Evolutionary conservation across 2,113 vertebrate species (phyloP).

Genomic region (Puntigrus tetrazona): DNA sequence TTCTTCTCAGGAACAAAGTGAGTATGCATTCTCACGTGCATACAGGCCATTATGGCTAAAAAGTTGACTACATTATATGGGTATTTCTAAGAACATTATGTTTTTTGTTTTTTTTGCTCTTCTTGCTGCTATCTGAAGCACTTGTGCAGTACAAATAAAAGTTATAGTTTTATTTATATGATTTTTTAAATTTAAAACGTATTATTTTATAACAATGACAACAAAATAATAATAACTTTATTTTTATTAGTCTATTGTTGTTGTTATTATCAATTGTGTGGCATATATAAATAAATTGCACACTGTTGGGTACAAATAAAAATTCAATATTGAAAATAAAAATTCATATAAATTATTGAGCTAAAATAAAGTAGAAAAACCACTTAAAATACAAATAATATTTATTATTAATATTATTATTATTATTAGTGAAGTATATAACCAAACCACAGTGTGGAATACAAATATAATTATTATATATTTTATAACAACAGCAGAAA

Average conservation of each 20-base stretch:
- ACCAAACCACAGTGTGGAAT: not conserved
- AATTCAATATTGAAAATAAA: not conserved
- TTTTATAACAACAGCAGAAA: too few species aligned
- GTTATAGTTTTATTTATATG: too few species aligned
- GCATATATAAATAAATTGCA: too few species aligned
- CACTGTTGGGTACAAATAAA: not conserved
- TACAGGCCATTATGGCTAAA: not conserved
- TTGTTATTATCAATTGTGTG: too few species aligned
- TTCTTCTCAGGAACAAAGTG: conserved; percentile 96
- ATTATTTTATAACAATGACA: not conserved
- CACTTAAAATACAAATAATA: not conserved
- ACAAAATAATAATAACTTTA: too few species aligned
- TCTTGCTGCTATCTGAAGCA: not conserved
- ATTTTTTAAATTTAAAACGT: too few species aligned
- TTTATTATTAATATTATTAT: not conserved
- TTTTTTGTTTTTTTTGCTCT: not conserved
- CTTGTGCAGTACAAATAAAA: not conserved
- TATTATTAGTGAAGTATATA: not conserved
- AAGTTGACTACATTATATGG: not conserved
- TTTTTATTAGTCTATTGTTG: too few species aligned
- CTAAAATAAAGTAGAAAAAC: not conserved
- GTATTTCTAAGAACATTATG: not conserved
- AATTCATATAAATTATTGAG: not conserved
- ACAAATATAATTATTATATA: not conserved
- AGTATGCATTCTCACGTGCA: not conserved